Conservation (phyloP, 2,797 vertebrate genomes). For the Characodon lateralis region DNA sequence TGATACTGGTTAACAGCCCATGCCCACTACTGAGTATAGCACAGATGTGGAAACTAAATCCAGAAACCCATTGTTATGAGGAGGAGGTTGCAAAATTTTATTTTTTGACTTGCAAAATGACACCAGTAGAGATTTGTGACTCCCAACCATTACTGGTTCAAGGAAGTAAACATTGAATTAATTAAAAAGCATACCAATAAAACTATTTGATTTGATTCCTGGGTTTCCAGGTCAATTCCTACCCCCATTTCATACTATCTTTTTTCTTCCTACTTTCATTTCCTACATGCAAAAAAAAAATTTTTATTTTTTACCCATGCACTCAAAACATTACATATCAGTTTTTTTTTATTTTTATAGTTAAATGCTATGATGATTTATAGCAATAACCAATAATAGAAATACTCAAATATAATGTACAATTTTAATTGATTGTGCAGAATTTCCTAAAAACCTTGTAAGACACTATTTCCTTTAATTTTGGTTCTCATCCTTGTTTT, state of each 20-base stretch:
- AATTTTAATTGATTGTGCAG: background rate
- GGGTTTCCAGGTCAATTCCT: background rate
- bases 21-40: background rate
- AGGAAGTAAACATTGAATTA: background rate
- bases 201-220: background rate
- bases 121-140: background rate
- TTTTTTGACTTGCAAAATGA: background rate
- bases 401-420: background rate
- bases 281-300: background rate
- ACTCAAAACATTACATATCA: background rate
- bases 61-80: no score
- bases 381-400: background rate
- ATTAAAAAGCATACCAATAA: background rate
- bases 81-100: background rate
- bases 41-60: background rate
- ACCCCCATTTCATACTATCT: background rate
- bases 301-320: background rate
- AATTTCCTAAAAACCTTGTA: background rate
- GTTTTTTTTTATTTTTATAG: background rate
- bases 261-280: background rate
- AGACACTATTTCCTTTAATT: background rate
- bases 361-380: background rate
- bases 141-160: background rate
- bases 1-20: background rate
- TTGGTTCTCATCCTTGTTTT: background rate